These are phyloP conservation scores for Ovis canadensis DNA, from an alignment of 2,113 vertebrate genomes.

Conservation along the genomic window DNA sequence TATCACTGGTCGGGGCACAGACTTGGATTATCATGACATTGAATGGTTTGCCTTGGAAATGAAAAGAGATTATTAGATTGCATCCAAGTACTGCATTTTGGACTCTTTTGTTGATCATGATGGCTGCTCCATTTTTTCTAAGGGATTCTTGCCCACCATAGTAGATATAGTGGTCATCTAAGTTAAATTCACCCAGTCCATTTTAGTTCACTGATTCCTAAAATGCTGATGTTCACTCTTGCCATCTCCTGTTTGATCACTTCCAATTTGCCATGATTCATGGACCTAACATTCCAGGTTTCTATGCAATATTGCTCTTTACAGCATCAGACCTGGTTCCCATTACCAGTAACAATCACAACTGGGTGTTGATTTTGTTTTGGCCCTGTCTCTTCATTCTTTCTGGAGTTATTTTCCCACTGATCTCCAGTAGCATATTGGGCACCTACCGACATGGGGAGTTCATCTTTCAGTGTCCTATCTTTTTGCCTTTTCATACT, in stretches of 20 bases:
- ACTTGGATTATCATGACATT: background rate
- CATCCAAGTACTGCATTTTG: background rate
- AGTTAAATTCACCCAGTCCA: background rate
- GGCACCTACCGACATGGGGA: fast-evolving
- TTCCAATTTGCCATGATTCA: background rate
- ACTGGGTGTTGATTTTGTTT: background rate
- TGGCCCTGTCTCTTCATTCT: background rate
- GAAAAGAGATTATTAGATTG: background rate
- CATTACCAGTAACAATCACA: background rate
- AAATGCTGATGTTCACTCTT: background rate
- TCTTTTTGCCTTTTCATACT: background rate
- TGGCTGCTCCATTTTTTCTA: background rate
- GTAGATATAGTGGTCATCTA: background rate
- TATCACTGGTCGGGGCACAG: background rate
- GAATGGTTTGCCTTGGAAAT: background rate
- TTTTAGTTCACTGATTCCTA: background rate
- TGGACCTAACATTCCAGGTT: background rate
- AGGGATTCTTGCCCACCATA: background rate
- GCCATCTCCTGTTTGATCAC: background rate
- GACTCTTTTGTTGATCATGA: background rate
- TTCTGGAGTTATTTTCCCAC: background rate
- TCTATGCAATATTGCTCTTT: background rate
- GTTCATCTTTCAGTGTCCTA: background rate
- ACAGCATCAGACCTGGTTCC: fast-evolving
- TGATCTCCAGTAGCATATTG: background rate